Evolutionary conservation across 2,797 vertebrate species (phyloP).

Genomic region (Taeniopygia guttata): DNA sequence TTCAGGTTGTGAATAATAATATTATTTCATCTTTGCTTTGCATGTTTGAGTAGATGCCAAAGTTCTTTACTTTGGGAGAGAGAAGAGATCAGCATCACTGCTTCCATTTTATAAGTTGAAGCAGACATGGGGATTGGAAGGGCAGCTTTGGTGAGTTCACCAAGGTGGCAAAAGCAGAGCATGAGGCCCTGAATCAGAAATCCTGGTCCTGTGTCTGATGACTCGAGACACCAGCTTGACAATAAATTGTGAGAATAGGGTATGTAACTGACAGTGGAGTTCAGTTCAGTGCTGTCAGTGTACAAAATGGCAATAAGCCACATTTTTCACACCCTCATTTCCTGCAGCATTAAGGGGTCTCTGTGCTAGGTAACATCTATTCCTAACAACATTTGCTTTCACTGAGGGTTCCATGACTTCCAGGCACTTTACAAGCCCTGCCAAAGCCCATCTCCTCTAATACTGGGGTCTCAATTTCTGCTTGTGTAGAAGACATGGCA

Average conservation of each 20-base stretch:
- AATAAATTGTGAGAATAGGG: not conserved
- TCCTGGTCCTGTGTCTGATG: not conserved
- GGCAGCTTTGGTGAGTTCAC: not conserved
- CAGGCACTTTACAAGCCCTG: not conserved
- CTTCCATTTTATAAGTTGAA: not conserved
- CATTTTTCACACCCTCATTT: not conserved
- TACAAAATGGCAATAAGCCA: not conserved
- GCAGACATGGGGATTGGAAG: not conserved
- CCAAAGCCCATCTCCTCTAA: not conserved
- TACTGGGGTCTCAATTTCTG: not conserved
- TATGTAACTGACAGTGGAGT: not conserved
- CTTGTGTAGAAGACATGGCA: not conserved
- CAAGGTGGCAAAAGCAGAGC: not conserved
- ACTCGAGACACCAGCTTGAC: not conserved
- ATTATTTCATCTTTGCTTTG: not conserved
- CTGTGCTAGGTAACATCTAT: not conserved
- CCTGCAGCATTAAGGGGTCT: not conserved
- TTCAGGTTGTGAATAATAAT: not conserved
- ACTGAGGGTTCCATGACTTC: not conserved
- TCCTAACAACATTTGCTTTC: not conserved
- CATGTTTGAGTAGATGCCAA: accelerated
- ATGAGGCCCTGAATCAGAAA: not conserved
- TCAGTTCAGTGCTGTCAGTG: not conserved
- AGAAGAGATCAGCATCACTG: not conserved
- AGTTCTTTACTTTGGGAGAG: not conserved